These are phyloP conservation scores for Amphiprion ocellaris DNA, from an alignment of 2,113 vertebrate species.

Conservation along the genomic window DNA sequence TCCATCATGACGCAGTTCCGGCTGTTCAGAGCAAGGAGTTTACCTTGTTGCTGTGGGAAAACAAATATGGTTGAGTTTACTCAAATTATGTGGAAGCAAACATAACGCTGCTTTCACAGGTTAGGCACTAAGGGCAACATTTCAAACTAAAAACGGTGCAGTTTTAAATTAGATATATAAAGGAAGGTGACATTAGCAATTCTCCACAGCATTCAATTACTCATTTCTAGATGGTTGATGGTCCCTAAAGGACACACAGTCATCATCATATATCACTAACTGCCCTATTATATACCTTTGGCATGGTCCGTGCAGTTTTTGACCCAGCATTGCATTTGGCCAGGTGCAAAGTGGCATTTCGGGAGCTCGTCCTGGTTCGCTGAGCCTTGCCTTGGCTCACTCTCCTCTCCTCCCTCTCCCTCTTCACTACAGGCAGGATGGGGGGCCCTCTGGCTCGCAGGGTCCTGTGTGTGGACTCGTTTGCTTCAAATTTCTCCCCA, in stretches of 20 bases:
- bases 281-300: constrained; percentile 66
- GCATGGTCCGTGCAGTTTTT: constrained; percentile 42
- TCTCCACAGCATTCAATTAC: too few species aligned
- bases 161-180: neutral
- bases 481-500: constrained; percentile 44
- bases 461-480: constrained; percentile 57
- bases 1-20: constrained; percentile 70
- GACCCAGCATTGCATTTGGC: constrained; percentile 41
- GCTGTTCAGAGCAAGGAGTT: constrained; percentile 57
- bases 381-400: constrained; percentile 54
- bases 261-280: too few species aligned
- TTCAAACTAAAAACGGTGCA: neutral
- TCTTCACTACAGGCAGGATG: constrained; percentile 67
- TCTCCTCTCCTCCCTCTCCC: constrained; percentile 67
- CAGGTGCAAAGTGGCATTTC: constrained; percentile 17
- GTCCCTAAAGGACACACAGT: too few species aligned
- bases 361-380: constrained; percentile 36
- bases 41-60: constrained; percentile 67
- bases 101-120: neutral
- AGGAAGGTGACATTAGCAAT: neutral
- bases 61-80: neutral
- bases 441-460: constrained; percentile 65
- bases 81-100: neutral
- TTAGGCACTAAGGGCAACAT: neutral
- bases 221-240: too few species aligned